Base-by-base conservation (phyloP, 2,888 invertebrate species). In the Quadriops clusia region DNA sequence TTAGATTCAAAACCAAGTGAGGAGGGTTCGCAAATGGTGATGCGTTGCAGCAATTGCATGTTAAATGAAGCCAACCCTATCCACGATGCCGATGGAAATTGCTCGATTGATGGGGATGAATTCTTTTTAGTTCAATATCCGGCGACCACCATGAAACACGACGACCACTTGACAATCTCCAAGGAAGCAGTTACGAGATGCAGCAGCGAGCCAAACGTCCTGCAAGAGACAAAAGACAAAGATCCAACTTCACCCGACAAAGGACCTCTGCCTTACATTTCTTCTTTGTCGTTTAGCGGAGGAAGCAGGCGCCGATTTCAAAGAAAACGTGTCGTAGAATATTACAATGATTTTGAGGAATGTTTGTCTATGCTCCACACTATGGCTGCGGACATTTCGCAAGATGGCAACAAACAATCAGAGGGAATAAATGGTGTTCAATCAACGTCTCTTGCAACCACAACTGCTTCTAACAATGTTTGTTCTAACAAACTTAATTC, bases 291-390 rank as follows among this genome's bases (percentile, higher is more conserved):
- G n/a, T n/a, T n/a, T n/a, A n/a, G n/a, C n/a, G n/a, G n/a, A n/a
- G n/a, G n/a, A n/a, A n/a, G n/a, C n/a, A n/a, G n/a, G n/a, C n/a
- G n/a, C n/a, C n/a, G n/a, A n/a, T n/a, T n/a, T n/a, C 56, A 51
- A 36, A 47, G 52, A 22, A 52, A 49, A 37, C 53, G 53, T 32
- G 45, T 61, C 41, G 62, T 69, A 16, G 74, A 74, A 51, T 74
- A 73, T 42, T 74, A 73, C 53, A 74, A 74, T 52, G 75, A 71
- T 40, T 70, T 72, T 52, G 70, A 67, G 28, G 71, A 73, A 42
- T 72, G 72, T 42, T 54, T 73, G 26, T 68, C n/a, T n/a, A n/a
- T n/a, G n/a, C n/a, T n/a, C n/a, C 28, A 33, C 30, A 36, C 28
- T 17, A 37, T 6, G 7, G n/a, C n/a, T 18, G 28, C 29, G 35